Conservation (phyloP, 2,797 vertebrate genomes). For the Takifugu ocellatus region DNA sequence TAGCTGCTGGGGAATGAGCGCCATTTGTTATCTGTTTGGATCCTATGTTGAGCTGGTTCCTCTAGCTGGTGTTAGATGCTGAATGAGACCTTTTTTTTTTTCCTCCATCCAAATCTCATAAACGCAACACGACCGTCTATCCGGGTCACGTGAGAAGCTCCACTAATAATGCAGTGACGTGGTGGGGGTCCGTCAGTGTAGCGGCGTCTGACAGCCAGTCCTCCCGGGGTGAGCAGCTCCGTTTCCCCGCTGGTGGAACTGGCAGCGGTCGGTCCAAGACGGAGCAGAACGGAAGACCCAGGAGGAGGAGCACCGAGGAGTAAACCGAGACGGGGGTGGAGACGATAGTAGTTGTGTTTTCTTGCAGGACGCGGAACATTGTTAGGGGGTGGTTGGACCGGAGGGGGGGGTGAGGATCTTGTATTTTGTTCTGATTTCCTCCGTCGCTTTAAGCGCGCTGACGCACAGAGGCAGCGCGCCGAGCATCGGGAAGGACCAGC, state of each 20-base stretch:
- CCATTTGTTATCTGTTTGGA: background rate
- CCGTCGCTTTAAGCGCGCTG: slow-evolving; percentile 1
- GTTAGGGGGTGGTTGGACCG: slow-evolving; percentile 33
- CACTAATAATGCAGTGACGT: slow-evolving; percentile 76
- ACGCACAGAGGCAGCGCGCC: background rate
- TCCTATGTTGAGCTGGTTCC: too few species aligned
- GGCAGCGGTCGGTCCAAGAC: slow-evolving; percentile 21
- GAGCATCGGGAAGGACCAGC: slow-evolving; percentile 41
- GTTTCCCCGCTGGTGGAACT: slow-evolving; percentile 22
- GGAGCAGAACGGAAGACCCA: background rate
- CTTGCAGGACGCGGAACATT: slow-evolving; percentile 26
- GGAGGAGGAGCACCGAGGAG: slow-evolving; percentile 6
- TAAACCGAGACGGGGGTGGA: background rate
- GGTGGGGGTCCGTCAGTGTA: slow-evolving; percentile 63
- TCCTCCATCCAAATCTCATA: slow-evolving; percentile 7
- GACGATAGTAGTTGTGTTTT: slow-evolving; percentile 19
- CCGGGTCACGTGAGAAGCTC: slow-evolving; percentile 72
- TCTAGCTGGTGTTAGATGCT: background rate
- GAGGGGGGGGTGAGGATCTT: slow-evolving; percentile 16
- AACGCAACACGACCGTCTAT: slow-evolving; percentile 50
- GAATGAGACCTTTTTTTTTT: background rate
- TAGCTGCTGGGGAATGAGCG: background rate
- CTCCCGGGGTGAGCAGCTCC: slow-evolving; percentile 31
- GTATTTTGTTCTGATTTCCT: slow-evolving; percentile 2
- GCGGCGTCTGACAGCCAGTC: slow-evolving; percentile 55